phyloP scores from a whole-genome alignment of 1,140 invertebrate species.

The Bacillus rossius region DNA sequence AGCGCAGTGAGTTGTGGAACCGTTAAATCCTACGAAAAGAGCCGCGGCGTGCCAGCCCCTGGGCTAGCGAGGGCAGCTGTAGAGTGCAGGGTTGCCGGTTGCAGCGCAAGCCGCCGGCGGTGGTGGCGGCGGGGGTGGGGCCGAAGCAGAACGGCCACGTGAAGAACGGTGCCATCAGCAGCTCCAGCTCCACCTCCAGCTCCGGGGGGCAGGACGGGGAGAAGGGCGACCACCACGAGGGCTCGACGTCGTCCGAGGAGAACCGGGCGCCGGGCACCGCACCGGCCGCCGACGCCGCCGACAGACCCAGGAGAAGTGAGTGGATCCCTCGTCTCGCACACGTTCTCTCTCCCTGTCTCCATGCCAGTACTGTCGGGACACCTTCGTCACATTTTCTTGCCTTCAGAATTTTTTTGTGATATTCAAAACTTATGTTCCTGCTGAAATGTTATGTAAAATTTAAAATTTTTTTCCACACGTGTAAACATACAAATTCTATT shows the following conservation, averaged over 20 bases:
- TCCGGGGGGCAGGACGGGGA: neutral
- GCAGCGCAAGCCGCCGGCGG: neutral
- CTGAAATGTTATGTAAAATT: too few species aligned
- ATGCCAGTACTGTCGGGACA: neutral
- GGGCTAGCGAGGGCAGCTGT: too few species aligned
- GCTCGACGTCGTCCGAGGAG: neutral
- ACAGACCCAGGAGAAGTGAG: slow-evolving; percentile 11
- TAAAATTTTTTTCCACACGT: too few species aligned
- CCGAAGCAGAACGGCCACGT: slow-evolving; percentile 9
- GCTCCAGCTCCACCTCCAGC: neutral
- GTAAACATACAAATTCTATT: too few species aligned
- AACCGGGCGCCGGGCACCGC: neutral
- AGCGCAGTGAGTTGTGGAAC: too few species aligned
- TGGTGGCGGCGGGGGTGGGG: neutral
- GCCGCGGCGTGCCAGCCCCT: too few species aligned
- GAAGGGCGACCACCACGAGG: neutral
- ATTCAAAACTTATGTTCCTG: too few species aligned
- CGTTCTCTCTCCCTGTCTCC: neutral
- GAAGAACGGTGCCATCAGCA: neutral
- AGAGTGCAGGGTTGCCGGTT: neutral
- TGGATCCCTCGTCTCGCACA: neutral
- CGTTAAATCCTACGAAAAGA: too few species aligned
- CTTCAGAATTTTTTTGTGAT: too few species aligned
- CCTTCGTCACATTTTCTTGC: too few species aligned
- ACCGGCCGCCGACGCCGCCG: slow-evolving; percentile 6